Evolutionary conservation across 2,113 vertebrate genomes (phyloP), one percentile per base, ranked within the genome.

Genomic region (Sturnira hondurensis): DNA sequence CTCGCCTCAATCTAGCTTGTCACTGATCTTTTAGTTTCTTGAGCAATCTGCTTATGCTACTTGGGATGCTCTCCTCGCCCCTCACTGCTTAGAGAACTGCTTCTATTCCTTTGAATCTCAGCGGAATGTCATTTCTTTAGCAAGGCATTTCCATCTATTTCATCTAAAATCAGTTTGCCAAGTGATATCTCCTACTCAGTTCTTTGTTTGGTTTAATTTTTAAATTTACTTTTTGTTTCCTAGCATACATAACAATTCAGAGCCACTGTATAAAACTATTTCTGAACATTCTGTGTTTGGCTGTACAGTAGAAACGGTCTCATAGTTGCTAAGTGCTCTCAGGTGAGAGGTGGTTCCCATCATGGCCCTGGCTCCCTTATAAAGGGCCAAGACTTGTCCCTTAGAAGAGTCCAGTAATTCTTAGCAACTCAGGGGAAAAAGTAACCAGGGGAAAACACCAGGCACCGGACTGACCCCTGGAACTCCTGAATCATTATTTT

Each of bases 401-500:
- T 92, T 86, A 56, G 76, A 85, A 76, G 77, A 94, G 26, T 96
- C 92, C 47, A 93, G 61, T 73, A 81, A 93, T 15, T 89, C 41
- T 93, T 61, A 56, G 86, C 52, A 70, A 78, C 84, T 90, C 38
- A 28, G 26, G 45, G 54, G 7, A n/a, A 77, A 58, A 86, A 78
- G 43, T 81, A 56, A 47, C 67, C 58, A 63, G 78, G 58, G 73
- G 61, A 71, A 90, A 67, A 67, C 52, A 81, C 47, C 43, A 67
- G 83, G 80, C 81, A 52, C 73, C 22, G 43, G 16, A 33, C 11
- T 67, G 82, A 94, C 33, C 89, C 61, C 80, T 89, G 52, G 82
- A 96, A 91, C 50, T 71, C 38, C 9, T 58, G 78, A 89, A 84
- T 89, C 93, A 96, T 97, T 91, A 91, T 94, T 96, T 97, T 90